Base-by-base conservation (phyloP, 1,140 invertebrate genomes). In the Argopecten irradians region DNA sequence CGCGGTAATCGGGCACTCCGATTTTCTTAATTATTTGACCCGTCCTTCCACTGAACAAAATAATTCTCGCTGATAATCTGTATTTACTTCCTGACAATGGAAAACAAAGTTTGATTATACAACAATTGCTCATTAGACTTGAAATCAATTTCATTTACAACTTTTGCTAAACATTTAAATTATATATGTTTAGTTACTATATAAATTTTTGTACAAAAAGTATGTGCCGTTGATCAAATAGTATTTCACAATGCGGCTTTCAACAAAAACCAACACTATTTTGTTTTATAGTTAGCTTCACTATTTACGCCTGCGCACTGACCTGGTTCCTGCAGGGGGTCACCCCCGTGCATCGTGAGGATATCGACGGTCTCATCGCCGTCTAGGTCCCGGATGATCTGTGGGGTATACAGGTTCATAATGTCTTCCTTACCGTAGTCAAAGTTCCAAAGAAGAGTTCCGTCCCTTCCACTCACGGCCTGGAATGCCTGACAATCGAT, bases 341-440 rank as follows among this genome's bases (percentile, higher is more conserved):
- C 96, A 8, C 96, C 96, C 0, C 96, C 96, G 94, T 98, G 97
- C 1, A 97, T 96, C 0, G 97, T 96, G 22, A 98, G 95, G 41
- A 98, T 94, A 93, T 98, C 98, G 0, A 96, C 96, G 85, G 97
- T 94, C 9, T 96, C 96, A 95, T 98, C 98, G 22, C 96, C 96
- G 94, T 98, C 96, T 55, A 97, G 85, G 95, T 98, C 98, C 22
- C 96, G 92, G 34, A 98, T 96, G 92, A 97, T 97, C 92, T 97
- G 97, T 0, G 97, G 97, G 39, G 97, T 97, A 91, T 96, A 96
- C 32, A 96, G 89, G 92, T 96, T 95, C 95, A 96, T 96, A 2
- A 95, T 97, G 96, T 94, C 92, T 84, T 94, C 94, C 85, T 86
- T 93, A 28, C 95, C 94, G 86, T 90, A 93, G 9, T 89, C 95